phyloP scores from a whole-genome alignment of 92 coral and sea anemone genomes.

The Isaurus tuberculatus region DNA sequence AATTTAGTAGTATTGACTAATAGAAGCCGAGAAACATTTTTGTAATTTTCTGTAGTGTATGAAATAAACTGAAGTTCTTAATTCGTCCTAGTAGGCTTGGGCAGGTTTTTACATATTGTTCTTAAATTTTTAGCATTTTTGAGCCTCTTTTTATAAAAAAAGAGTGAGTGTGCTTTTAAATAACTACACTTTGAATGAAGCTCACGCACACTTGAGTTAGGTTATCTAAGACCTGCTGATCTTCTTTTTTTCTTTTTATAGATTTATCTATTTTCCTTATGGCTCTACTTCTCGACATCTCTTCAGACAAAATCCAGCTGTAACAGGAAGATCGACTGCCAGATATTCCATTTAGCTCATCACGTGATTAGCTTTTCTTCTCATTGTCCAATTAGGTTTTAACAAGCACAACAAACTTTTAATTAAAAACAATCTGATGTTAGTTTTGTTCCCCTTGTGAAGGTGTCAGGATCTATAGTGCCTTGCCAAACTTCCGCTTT shows the following conservation, averaged over 20 bases:
- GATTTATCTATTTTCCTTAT: neutral
- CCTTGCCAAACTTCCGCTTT: neutral
- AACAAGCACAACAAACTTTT: neutral
- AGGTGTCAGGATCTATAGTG: neutral
- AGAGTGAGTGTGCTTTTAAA: no score
- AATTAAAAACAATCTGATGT: slow-evolving; percentile 8
- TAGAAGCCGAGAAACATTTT: no score
- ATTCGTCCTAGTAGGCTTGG: no score
- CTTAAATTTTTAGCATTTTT: no score
- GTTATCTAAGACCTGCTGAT: neutral
- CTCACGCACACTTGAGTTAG: no score
- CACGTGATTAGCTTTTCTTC: slow-evolving; percentile 9
- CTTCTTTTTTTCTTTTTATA: neutral
- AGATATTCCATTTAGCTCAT: neutral
- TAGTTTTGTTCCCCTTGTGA: slow-evolving; percentile 10
- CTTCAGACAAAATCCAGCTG: neutral
- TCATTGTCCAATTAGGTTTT: slow-evolving; percentile 20
- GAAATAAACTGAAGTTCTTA: no score
- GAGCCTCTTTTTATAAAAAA: no score
- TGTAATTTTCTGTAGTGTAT: no score
- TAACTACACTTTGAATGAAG: no score
- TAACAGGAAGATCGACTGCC: neutral
- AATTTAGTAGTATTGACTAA: no score
- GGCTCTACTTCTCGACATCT: neutral
- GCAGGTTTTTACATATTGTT: no score